Conservation (phyloP, 2,888 invertebrate species). For the Pinctada fucata region DNA sequence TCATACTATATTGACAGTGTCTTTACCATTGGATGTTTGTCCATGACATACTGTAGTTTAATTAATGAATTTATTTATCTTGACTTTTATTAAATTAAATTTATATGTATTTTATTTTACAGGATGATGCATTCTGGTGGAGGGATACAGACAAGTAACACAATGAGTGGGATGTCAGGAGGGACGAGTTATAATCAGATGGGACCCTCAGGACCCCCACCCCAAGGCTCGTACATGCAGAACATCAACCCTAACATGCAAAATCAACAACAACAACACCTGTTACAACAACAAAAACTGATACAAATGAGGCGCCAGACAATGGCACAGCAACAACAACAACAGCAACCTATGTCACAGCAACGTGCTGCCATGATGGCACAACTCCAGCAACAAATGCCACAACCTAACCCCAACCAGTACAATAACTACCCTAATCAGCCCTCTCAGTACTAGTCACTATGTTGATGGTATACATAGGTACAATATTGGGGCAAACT, state of each 20-base stretch:
- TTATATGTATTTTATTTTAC: not conserved
- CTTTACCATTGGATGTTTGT: no score
- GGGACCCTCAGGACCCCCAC: constrained; percentile 54
- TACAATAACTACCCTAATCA: constrained; percentile 21
- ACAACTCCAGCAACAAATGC: constrained; percentile 64
- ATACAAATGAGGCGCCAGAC: constrained; percentile 70
- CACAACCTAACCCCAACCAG: constrained; percentile 21
- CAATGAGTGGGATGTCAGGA: constrained; percentile 46
- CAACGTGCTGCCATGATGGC: constrained; percentile 71
- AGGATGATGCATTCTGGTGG: constrained; percentile 51
- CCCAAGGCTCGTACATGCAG: constrained; percentile 51
- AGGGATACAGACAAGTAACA: constrained; percentile 42
- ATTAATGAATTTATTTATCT: no score
- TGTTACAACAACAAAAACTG: constrained; percentile 75
- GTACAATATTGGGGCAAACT: no score
- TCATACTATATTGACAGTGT: no score
- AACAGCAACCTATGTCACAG: constrained; percentile 51
- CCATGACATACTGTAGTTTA: no score
- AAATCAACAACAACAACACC: constrained; percentile 66
- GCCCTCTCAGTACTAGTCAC: not conserved
- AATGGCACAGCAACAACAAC: constrained; percentile 41
- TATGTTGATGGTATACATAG: no score
- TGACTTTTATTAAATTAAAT: no score
- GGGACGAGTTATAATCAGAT: constrained; percentile 68
- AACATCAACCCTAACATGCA: constrained; percentile 66